These are phyloP conservation scores for Protomyctophum bolini DNA, from an alignment of 2,113 vertebrate genomes.

Conservation along the genomic window DNA sequence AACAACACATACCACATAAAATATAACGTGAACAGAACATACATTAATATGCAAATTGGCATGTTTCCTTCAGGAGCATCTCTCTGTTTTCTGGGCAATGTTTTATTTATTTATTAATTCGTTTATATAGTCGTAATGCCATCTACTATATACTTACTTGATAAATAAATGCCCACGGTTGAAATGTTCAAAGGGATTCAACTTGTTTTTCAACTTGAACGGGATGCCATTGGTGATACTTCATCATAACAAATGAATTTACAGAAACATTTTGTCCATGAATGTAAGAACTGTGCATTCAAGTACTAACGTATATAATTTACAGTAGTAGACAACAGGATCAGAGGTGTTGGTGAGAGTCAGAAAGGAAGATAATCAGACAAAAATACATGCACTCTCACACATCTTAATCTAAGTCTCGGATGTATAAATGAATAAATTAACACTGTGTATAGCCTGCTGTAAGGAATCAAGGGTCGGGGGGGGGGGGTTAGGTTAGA, in stretches of 20 bases:
- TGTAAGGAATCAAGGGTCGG: no score
- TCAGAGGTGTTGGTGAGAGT: no score
- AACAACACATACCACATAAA: slow-evolving; percentile 56
- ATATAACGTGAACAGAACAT: slow-evolving; percentile 56
- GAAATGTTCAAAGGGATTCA: slow-evolving; percentile 34
- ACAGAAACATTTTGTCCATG: no score
- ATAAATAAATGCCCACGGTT: slow-evolving; percentile 29
- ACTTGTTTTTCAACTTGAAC: slow-evolving; percentile 19
- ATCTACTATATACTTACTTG: slow-evolving; percentile 38
- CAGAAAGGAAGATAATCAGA: no score
- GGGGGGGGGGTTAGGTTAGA: no score
- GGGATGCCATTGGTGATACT: slow-evolving; percentile 39
- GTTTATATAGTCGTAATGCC: slow-evolving; percentile 31
- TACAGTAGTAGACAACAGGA: no score
- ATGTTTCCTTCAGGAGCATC: slow-evolving; percentile 39
- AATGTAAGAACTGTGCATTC: no score
- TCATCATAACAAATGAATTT: slow-evolving; percentile 14
- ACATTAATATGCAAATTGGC: slow-evolving; percentile 75
- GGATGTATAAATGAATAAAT: no score
- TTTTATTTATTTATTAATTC: slow-evolving; percentile 40
- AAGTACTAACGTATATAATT: no score
- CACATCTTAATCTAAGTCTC: no score
- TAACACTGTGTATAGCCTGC: no score
- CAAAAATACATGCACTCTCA: no score
- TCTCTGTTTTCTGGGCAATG: slow-evolving; percentile 47